Conservation (phyloP, 2,113 vertebrate species). For the Butastur rufipennis region DNA sequence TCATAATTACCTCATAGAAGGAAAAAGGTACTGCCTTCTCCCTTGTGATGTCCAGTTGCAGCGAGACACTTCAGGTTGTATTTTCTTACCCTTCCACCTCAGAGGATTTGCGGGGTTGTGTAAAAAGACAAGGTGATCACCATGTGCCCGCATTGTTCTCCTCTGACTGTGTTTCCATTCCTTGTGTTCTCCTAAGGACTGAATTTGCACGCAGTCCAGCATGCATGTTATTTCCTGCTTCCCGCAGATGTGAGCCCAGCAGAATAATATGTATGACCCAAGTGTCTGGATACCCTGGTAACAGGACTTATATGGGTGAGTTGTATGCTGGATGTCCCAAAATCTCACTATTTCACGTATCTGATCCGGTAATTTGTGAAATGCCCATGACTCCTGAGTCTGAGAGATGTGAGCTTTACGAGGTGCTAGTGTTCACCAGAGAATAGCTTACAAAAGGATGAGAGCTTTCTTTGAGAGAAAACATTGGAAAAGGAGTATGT, state of each 20-base stretch:
- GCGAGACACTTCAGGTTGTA: background rate
- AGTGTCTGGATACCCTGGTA: background rate
- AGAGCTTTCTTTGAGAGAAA: background rate
- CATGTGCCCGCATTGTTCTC: background rate
- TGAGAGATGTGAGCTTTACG: background rate
- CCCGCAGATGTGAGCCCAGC: background rate
- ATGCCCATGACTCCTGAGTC: background rate
- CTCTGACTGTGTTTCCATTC: background rate
- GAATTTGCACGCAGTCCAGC: background rate
- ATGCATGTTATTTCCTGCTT: background rate
- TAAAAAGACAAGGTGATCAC: background rate
- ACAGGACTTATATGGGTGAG: background rate
- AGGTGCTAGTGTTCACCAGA: background rate
- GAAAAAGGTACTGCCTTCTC: background rate
- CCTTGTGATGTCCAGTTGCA: background rate
- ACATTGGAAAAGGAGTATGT: background rate
- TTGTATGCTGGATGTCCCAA: background rate
- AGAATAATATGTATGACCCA: background rate
- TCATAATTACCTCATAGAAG: background rate
- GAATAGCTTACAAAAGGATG: background rate
- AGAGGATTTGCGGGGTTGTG: background rate
- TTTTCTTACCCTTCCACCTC: background rate
- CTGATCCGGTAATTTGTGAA: background rate
- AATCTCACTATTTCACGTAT: background rate
- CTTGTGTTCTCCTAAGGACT: background rate